Evolutionary conservation across 2,888 invertebrate genomes (phyloP).

Genomic region (Napeogenes sylphis): DNA sequence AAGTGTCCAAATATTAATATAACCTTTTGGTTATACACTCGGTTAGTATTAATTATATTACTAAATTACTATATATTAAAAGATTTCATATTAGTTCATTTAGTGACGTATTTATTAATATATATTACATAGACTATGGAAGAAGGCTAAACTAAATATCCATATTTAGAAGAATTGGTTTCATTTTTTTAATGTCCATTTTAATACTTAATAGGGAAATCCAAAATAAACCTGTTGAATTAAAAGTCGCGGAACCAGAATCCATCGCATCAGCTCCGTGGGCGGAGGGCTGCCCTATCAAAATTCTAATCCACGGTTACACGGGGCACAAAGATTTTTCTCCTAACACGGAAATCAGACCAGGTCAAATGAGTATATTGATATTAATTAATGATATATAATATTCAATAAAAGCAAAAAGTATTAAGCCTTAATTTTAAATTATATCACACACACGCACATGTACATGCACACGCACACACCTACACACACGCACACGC

Average conservation of each 20-base stretch:
- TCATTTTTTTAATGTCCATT: background rate
- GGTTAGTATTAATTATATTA: constrained; percentile 50
- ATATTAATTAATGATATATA: background rate
- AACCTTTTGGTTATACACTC: constrained; percentile 80
- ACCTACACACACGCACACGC: too few relatives aligned
- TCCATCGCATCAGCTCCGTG: constrained; percentile 66
- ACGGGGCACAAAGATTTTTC: constrained; percentile 78
- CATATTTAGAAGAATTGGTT: background rate
- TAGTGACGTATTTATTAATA: background rate
- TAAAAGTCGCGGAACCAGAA: constrained; percentile 52
- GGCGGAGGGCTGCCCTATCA: constrained; percentile 65
- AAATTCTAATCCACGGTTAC: constrained; percentile 81
- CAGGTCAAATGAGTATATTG: constrained; percentile 55
- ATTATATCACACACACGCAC: background rate
- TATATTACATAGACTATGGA: background rate
- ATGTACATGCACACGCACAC: too few relatives aligned
- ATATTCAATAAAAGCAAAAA: too few relatives aligned
- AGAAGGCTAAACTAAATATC: background rate
- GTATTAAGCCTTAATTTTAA: background rate
- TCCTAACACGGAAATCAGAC: constrained; percentile 79
- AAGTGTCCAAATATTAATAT: constrained; percentile 79
- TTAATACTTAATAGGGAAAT: constrained; percentile 48
- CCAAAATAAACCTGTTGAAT: constrained; percentile 60
- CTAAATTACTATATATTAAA: background rate
- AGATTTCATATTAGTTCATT: background rate